Percentiles rank a stretch among this genome's conserved stretches.
Evolutionary conservation across 92 coral and sea anemone genomes (phyloP).

Genomic region (Bergia puertoricense): DNA sequence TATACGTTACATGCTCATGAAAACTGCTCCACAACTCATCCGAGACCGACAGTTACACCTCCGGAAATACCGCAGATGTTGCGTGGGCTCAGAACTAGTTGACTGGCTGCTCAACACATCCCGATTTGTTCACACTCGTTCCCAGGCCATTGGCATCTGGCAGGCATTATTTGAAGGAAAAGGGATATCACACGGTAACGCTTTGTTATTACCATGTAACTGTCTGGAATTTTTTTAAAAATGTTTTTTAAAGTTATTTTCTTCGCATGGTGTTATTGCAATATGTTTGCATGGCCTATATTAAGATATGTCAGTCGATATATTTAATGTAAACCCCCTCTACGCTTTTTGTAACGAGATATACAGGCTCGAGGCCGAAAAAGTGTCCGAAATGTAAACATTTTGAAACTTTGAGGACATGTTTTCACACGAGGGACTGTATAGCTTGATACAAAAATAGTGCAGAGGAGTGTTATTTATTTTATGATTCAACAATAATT

Average conservation of each 20-base stretch:
- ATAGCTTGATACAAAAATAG: too few species aligned
- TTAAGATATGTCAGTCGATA: too few species aligned
- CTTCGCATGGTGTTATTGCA: too few species aligned
- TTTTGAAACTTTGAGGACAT: too few species aligned
- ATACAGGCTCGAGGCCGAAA: too few species aligned
- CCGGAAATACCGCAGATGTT: conserved; percentile 51
- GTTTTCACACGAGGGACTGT: too few species aligned
- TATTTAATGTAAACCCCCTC: too few species aligned
- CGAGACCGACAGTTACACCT: conserved; percentile 59
- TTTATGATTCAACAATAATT: too few species aligned
- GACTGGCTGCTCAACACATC: conserved; percentile 69
- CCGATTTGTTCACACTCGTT: conserved; percentile 76
- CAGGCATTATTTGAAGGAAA: conserved; percentile 84
- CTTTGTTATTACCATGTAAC: not conserved
- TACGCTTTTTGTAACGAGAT: too few species aligned
- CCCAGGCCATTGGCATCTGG: conserved; percentile 70
- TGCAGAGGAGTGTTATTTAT: too few species aligned
- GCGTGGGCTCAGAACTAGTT: conserved; percentile 75
- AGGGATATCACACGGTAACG: conserved; percentile 63
- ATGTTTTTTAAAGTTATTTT: not conserved
- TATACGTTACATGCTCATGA: conserved; percentile 48
- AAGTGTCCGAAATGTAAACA: too few species aligned
- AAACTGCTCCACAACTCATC: conserved; percentile 63
- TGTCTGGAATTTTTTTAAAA: not conserved
- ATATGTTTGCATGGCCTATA: too few species aligned